Evolutionary conservation across 2,113 vertebrate genomes (phyloP), one percentile per base, ranked within the genome.

Genomic region (Tretioscincus oriximinensis): DNA sequence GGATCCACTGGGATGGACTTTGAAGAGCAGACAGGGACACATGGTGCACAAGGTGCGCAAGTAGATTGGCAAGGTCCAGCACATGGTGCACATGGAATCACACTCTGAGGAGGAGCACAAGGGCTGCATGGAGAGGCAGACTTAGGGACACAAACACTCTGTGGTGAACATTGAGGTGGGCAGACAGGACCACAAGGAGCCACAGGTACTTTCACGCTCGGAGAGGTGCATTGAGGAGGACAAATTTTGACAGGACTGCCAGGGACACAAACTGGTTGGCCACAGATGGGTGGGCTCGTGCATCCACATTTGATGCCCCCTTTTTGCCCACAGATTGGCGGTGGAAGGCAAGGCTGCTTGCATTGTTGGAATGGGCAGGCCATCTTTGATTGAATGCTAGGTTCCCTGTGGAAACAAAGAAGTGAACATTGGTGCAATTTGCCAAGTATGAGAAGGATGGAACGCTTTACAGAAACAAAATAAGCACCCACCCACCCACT

Each of bases 301-400:
- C 22, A 7, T 16, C 20, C 78, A 35, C n/a, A 24, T 73, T 64
- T 72, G 2, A 20, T 45, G 8, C 0, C 0, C 22, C 71, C n/a
- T 0, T 69, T 64, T 54, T 1, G 70, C 31, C 75, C 2, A 0
- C 90, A 90, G 18, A 78, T 45, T 26, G 88, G 31, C 6, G 91
- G 90, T 0, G 80, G 86, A 54, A 88, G 18, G 81, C 90, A 91
- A 74, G 91, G 90, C 85, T 93, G 92, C 5, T 93, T 92, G 90
- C 90, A n/a, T 84, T 93, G 92, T 2, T 81, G 72, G 26, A 58
- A 58, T 7, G 35, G 84, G 85, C 9, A 92, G 20, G 87, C 87
- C 90, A 93, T 92, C 5, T 0, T 41, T 63, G 6, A 1, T 21
- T 0, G 12, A 24, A 29, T 28, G 0, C 18, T 1, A 0, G 73